Percentiles rank a stretch among this genome's conserved stretches.
phyloP scores from a whole-genome alignment of 1,140 invertebrate species.

The Heliconius melpomene region DNA sequence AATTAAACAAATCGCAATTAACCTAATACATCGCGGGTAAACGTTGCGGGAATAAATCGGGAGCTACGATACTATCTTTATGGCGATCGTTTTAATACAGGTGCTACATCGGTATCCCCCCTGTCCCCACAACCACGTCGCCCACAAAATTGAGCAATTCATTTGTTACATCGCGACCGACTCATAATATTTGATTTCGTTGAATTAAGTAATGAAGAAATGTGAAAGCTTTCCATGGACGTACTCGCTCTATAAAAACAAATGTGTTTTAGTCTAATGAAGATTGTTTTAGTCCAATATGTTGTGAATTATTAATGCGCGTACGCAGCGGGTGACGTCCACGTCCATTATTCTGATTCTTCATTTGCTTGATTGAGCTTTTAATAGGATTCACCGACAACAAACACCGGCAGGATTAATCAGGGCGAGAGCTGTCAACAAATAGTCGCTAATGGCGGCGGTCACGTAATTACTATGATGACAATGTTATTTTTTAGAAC shows the following conservation, averaged over 20 bases:
- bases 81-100: conserved; percentile 45
- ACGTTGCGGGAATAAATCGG: conserved; percentile 45
- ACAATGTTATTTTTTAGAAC: conserved; percentile 41
- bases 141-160: conserved; percentile 69
- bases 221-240: conserved; percentile 40
- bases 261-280: conserved; percentile 77
- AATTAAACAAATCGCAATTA: conserved; percentile 44
- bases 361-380: conserved; percentile 81
- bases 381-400: conserved; percentile 77
- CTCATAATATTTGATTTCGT: conserved; percentile 54
- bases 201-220: conserved; percentile 49
- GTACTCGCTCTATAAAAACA: conserved; percentile 57
- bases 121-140: conserved; percentile 49
- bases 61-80: conserved; percentile 46
- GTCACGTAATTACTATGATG: conserved; percentile 62
- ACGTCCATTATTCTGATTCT: conserved; percentile 79
- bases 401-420: conserved; percentile 72
- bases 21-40: conserved; percentile 33
- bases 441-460: conserved; percentile 68
- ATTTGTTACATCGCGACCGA: conserved; percentile 47
- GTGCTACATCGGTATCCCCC: conserved; percentile 50
- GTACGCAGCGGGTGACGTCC: conserved; percentile 70
- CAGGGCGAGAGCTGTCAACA: conserved; percentile 74
- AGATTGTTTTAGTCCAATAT: conserved; percentile 74
- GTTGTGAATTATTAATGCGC: conserved; percentile 78